Conservation (phyloP, 2,888 invertebrate species). For the Ommatoiulus sabulosus region DNA sequence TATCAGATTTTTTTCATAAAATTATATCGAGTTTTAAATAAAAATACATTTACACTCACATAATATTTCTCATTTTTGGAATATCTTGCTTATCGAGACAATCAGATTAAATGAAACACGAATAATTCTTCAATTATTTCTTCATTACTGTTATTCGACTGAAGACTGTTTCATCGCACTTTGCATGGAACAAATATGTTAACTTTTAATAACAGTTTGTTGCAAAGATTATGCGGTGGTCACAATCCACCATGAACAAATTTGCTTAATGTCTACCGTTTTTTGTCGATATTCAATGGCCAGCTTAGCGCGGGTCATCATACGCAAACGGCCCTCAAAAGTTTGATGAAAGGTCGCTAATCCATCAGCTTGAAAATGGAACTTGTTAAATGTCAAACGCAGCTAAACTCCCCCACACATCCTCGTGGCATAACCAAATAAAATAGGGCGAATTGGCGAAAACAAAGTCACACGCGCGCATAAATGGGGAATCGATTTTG, state of each 20-base stretch:
- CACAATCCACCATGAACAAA: too few species aligned
- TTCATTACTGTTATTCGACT: neutral
- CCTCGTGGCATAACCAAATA: slow-evolving; percentile 16
- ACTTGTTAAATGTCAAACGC: slow-evolving; percentile 15
- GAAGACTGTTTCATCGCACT: neutral
- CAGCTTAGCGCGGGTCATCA: too few species aligned
- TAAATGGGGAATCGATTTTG: slow-evolving; percentile 46
- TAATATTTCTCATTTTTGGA: too few species aligned
- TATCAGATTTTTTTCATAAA: too few species aligned
- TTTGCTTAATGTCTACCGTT: too few species aligned
- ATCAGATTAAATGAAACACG: too few species aligned
- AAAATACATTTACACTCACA: too few species aligned
- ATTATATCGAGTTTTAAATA: too few species aligned
- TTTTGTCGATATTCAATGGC: too few species aligned
- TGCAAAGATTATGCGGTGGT: neutral
- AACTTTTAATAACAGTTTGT: neutral
- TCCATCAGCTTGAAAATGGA: slow-evolving; percentile 39
- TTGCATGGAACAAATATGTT: neutral
- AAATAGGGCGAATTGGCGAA: slow-evolving; percentile 10
- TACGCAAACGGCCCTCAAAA: neutral
- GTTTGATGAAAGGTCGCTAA: neutral
- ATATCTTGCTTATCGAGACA: too few species aligned
- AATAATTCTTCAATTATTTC: too few species aligned
- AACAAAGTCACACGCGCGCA: neutral
- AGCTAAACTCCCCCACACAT: neutral